Conservation (phyloP, 2,888 invertebrate species). For the Acleris cristana region DNA sequence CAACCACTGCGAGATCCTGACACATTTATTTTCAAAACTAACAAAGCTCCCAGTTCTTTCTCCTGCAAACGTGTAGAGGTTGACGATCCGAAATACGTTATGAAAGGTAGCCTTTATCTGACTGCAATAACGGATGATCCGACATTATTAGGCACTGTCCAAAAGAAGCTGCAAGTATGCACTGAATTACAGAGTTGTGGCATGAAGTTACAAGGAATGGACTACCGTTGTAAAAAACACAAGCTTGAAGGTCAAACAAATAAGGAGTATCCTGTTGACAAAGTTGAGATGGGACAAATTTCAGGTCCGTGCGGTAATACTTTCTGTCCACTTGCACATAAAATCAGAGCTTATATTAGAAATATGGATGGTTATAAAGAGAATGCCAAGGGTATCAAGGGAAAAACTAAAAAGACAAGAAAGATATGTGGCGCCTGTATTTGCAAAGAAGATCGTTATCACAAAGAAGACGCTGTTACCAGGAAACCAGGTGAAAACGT, state of each 20-base stretch:
- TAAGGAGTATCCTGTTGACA: conserved; percentile 66
- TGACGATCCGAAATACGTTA: conserved; percentile 74
- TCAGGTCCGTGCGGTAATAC: conserved; percentile 75
- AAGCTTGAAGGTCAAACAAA: conserved; percentile 46
- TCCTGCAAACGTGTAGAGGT: conserved; percentile 70
- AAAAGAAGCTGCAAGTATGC: conserved; percentile 68
- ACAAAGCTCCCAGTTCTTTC: conserved; percentile 76
- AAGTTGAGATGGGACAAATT: conserved; percentile 77
- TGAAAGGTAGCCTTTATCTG: conserved; percentile 75
- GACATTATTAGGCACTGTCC: conserved; percentile 53
- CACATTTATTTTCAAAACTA: conserved; percentile 70
- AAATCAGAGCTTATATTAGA: conserved; percentile 71
- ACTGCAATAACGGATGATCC: conserved; percentile 76
- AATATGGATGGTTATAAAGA: conserved; percentile 67
- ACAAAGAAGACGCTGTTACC: conserved; percentile 66
- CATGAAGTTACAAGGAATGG: conserved; percentile 44
- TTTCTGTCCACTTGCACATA: conserved; percentile 73
- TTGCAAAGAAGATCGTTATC: conserved; percentile 73
- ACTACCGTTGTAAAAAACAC: conserved; percentile 47
- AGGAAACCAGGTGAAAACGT: conserved; percentile 42
- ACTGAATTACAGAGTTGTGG: conserved; percentile 72
- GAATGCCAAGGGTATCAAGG: conserved; percentile 46
- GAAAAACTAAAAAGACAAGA: conserved; percentile 51
- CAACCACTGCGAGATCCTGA: conserved; percentile 71
- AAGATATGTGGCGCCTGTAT: conserved; percentile 71